A percentile compares a stretch with the other conserved stretches of the same genome.
Conservation (phyloP, 2,113 vertebrate genomes). For the Neodontobutis hainanensis region DNA sequence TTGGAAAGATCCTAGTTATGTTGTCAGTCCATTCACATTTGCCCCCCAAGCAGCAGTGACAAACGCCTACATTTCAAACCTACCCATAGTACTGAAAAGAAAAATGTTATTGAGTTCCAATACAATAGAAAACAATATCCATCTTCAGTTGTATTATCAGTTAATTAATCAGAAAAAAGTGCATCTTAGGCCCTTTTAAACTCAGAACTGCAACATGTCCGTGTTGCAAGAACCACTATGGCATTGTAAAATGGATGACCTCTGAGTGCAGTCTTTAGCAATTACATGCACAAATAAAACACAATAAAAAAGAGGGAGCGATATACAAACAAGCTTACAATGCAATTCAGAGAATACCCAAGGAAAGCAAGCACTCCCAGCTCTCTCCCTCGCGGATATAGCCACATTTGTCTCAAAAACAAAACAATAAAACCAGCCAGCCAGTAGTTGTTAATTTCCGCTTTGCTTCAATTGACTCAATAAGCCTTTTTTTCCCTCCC, state of each 20-base stretch:
- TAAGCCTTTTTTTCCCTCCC: constrained; percentile 41
- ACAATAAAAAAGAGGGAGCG: neutral
- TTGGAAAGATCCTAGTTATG: no score
- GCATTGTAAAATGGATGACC: neutral
- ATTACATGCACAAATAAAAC: constrained; percentile 13
- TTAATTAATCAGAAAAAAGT: no score
- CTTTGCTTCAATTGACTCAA: constrained; percentile 63
- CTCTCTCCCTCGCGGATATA: constrained; percentile 33
- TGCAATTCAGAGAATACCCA: constrained; percentile 30
- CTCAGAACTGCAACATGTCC: no score
- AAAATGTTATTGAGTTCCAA: no score
- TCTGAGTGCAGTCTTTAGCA: constrained; percentile 4
- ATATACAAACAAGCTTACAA: constrained; percentile 33
- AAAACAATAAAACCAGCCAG: constrained; percentile 74
- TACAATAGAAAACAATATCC: no score
- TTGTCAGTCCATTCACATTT: no score
- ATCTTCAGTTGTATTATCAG: no score
- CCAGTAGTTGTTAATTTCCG: constrained; percentile 72
- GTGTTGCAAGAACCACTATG: no score
- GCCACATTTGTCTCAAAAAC: constrained; percentile 58
- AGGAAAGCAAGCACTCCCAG: constrained; percentile 18
- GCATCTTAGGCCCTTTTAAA: no score
- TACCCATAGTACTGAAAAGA: no score
- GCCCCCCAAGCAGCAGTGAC: no score
- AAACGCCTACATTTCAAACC: no score